Base-by-base conservation (phyloP, 2,113 vertebrate genomes). In the Lepisosteus osseus region DNA sequence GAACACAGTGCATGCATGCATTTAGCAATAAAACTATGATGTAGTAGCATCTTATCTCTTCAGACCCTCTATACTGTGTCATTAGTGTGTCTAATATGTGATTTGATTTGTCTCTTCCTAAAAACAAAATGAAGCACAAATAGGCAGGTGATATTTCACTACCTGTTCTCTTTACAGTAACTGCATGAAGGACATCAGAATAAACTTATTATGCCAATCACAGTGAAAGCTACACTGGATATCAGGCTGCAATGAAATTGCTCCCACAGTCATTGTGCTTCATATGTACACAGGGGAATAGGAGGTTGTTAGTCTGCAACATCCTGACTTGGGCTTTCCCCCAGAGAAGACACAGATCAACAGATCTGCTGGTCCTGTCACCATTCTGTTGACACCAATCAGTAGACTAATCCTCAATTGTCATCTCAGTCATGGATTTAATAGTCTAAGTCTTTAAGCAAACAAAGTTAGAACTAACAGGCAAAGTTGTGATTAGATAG, bases 341-440 rank as follows among this genome's bases (percentile, higher is more conserved):
- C 0, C 9, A 51, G 1, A 0, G 0, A 64, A 11, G 54, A 54
- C 70, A 70, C 12, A 74, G 42, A 1, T 61, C 42, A 54, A 54
- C 69, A 65, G 8, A 72, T 47, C 68, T 41, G 0, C 11, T 59
- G 59, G 5, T n/a, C 54, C 45, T 12, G 59, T 56, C 61, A 17
- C 54, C 42, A 54, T 51, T 45, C 42, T 43, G 62, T 64, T 57
- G 45, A 45, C 44, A 62, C 42, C 12, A 3, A 81, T n/a, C 69
- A 72, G 7, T 13, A 12, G 3, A 67, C 72, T 41, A 51, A 67
- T 2, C 69, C 43, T 66, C 15, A 15, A 1, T 0, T 73, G 17
- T 29, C 40, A 17, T 2, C 0, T 11, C 7, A 41, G 3, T 54
- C 17, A 45, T 14, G 12, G 40, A 62, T 59, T 54, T 56, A 51